Base-by-base conservation (phyloP, 2,888 invertebrate species). In the Didymodactylos carnosus region DNA sequence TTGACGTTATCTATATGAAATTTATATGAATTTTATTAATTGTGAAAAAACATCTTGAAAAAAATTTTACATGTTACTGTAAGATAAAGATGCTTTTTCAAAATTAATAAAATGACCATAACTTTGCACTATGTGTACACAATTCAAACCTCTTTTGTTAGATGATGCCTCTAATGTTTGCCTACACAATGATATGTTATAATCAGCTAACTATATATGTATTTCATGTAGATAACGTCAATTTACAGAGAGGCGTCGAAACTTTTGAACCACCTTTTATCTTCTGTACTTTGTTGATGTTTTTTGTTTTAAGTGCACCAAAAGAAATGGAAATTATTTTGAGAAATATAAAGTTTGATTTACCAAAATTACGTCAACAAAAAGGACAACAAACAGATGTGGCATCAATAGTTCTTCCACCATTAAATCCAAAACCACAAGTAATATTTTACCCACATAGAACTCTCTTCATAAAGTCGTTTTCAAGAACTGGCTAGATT, bases 341-440 rank as follows among this genome's bases (percentile, higher is more conserved):
- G 72, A 77, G 79, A 35, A 79, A 77, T 75, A 80, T 80, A 6
- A 79, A 79, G 75, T 80, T 81, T n/a, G 76, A 79, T 29, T 73
- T 76, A 19, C 79, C 79, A 62, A 7, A 5, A 62, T 19, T 10
- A 29, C 29, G 19, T n/a, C 29, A 62, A 62, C 16, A 10, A 2
- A 62, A 62, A 62, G 62, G 35, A 19, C 19, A 62, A 29, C 29
- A 62, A 14, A 62, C 35, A 19, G 19, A 53, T n/a, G 19, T 27
- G 25, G 13, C 71, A 46, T 77, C 78, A 13, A 40, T 62, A 35
- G 71, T 53, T 29, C 77, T 82, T 39, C 83, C 83, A 35, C 82
- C 82, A 13, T 71, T 82, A 19, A 46, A 76, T 29, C 39, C 75
- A n/a, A 82, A 81, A 78, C 82, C 80, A 72, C 81, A 82, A 80